Base-by-base conservation (phyloP, 2,888 invertebrate genomes). In the Drosophila phalerata region DNA sequence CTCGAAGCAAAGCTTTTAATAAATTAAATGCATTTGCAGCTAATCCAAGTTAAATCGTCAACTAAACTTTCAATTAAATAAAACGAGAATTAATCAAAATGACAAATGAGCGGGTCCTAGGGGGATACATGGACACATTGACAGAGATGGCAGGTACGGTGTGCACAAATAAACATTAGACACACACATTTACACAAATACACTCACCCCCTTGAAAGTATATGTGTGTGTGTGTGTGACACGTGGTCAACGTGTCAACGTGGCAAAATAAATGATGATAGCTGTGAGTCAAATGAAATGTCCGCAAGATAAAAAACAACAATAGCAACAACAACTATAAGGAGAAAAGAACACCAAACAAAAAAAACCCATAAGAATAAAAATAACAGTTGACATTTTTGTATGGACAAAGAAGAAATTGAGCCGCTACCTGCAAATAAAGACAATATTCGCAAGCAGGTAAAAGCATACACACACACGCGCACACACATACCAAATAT, bases 181-280 rank as follows among this genome's bases (percentile, higher is more conserved):
- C 51, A 69, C n/a, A 49, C 53, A 55, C 64, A 55, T 30, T 38
- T 22, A 60, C 45, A 9, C 6, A 42, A 19, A 45, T 28, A 67
- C 63, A 48, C 25, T 30, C 42, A 49, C 9, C 38, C 15, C 4
- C 37, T 4, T 45, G 52, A 2, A 30, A 6, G 28, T 30, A 30
- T 47, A 9, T 55, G 51, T 55, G 13, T 52, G 15, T 55, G 51
- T 55, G 13, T 52, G 15, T 34, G 40, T 62, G 79, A 53, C 58
- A 79, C 70, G 75, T 79, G 79, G 76, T 76, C 76, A 79, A 79
- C 64, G 75, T 85, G 83, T 87, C 82, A 88, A 73, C 81, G 82
- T 75, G 86, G 63, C 83, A 88, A 82, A 88, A 85, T 82, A 85
- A 85, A 88, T 84, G 84, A 85, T 85, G 88, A 79, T 85, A 81